A percentile compares a stretch with the other conserved stretches of the same genome.
phyloP scores from a whole-genome alignment of 1,140 invertebrate species.

The Drosophila pallidifrons region DNA sequence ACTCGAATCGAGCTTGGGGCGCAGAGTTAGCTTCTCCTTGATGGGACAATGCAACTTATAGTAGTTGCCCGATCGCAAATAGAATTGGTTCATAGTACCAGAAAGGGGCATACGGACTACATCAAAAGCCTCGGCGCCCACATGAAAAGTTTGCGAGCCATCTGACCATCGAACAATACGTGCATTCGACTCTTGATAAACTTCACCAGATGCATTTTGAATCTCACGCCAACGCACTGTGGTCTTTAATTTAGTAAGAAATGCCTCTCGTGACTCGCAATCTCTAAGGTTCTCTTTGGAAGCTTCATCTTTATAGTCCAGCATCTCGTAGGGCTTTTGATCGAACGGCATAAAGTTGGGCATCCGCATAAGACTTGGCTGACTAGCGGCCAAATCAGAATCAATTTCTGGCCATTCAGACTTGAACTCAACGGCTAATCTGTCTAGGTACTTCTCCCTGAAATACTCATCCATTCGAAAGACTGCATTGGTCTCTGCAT shows the following conservation, averaged over 20 bases:
- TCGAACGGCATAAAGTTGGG: constrained; percentile 48
- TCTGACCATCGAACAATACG: constrained; percentile 58
- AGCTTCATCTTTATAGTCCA: neutral
- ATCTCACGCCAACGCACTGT: constrained; percentile 55
- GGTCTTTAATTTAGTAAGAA: constrained; percentile 37
- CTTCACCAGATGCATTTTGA: neutral
- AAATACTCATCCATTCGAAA: constrained; percentile 2
- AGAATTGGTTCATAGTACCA: constrained; percentile 30
- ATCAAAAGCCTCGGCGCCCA: constrained; percentile 61
- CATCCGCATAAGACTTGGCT: constrained; percentile 29
- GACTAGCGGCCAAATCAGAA: neutral
- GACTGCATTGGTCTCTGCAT: neutral
- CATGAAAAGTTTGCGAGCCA: constrained; percentile 57
- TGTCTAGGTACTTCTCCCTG: constrained; percentile 9
- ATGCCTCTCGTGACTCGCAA: constrained; percentile 26
- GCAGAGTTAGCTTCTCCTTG: constrained; percentile 53
- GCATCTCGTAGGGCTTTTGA: constrained; percentile 1
- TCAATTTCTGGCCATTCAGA: constrained; percentile 22
- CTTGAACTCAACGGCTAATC: constrained; percentile 40
- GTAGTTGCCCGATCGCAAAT: constrained; percentile 31
- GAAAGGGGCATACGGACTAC: constrained; percentile 33
- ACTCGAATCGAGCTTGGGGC: constrained; percentile 48
- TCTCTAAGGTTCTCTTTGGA: constrained; percentile 29
- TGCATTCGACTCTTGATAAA: constrained; percentile 54
- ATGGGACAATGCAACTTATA: constrained; percentile 38